Conservation (phyloP, 2,888 invertebrate species). For the Frankliniella fusca region DNA sequence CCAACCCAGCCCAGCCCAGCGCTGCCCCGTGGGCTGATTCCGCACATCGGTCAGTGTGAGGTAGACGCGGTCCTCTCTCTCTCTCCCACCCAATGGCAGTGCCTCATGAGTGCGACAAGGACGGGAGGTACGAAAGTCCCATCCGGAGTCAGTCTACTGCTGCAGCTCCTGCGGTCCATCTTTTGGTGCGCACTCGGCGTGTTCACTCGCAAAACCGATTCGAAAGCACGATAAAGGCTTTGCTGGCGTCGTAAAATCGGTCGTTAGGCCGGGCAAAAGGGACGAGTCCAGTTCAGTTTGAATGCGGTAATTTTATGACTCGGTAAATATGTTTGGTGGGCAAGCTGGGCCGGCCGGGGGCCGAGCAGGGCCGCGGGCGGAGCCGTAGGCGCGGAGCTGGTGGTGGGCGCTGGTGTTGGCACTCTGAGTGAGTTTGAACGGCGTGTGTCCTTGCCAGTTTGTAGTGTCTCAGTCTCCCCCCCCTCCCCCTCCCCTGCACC, state of each 20-base stretch:
- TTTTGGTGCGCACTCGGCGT: no score
- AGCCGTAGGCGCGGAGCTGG: background rate
- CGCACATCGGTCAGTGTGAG: no score
- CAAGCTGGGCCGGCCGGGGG: background rate
- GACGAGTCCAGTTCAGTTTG: conserved; percentile 14
- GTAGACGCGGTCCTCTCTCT: no score
- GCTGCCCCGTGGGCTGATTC: no score
- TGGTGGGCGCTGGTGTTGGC: conserved; percentile 2
- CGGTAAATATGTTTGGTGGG: conserved; percentile 11
- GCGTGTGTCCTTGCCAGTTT: conserved; percentile 14
- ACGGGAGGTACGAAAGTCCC: no score
- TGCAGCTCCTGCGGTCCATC: no score
- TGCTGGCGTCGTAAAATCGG: conserved; percentile 12
- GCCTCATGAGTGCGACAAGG: no score
- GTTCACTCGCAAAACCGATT: background rate
- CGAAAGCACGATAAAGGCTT: conserved; percentile 20
- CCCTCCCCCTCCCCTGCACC: background rate
- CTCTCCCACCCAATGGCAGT: no score
- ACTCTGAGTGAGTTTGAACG: conserved; percentile 12
- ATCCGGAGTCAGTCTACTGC: background rate
- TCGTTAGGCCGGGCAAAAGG: background rate
- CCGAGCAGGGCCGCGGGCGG: background rate
- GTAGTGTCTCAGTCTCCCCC: background rate
- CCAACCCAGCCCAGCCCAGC: conserved; percentile 31
- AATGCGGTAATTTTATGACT: conserved; percentile 20